Conservation (phyloP, 2,888 invertebrate genomes). For the Drosophila birchii region DNA sequence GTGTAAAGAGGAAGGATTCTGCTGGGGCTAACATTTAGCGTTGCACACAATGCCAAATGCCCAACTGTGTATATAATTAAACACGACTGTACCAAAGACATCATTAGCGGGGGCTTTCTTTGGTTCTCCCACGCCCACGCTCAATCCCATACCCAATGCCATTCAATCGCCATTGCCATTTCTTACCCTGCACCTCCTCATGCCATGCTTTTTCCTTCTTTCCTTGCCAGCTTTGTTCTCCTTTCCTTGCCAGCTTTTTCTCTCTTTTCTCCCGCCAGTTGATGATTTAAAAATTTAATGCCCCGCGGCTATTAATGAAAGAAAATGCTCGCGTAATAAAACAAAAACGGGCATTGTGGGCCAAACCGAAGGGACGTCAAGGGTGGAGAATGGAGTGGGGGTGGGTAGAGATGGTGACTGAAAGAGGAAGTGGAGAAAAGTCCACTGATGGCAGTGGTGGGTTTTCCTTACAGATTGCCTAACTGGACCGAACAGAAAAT, state of each 20-base stretch:
- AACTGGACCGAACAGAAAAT: slow-evolving; percentile 30
- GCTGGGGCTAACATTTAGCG: too few relatives aligned
- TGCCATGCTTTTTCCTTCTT: slow-evolving; percentile 11
- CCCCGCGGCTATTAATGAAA: slow-evolving; percentile 80
- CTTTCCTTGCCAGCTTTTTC: slow-evolving; percentile 12
- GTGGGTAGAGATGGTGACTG: neutral
- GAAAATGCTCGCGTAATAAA: slow-evolving; percentile 81
- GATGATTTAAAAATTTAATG: slow-evolving; percentile 80
- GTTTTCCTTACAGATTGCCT: slow-evolving; percentile 14
- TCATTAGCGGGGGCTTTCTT: slow-evolving; percentile 54
- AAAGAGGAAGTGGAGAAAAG: slow-evolving; percentile 10
- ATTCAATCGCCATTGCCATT: slow-evolving; percentile 11
- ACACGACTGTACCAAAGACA: slow-evolving; percentile 63
- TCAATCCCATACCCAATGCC: slow-evolving; percentile 29
- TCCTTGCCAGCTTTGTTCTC: slow-evolving; percentile 6
- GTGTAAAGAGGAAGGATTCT: neutral
- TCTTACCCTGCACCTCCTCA: slow-evolving; percentile 1
- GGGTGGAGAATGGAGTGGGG: slow-evolving; percentile 4
- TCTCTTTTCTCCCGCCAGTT: slow-evolving; percentile 29
- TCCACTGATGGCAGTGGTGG: slow-evolving; percentile 39
- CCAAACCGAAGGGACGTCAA: slow-evolving; percentile 5
- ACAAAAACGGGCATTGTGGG: slow-evolving; percentile 63
- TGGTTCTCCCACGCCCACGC: slow-evolving; percentile 31
- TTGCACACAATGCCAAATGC: neutral
- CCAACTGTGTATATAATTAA: slow-evolving; percentile 56